These are phyloP conservation scores for Drosophila peninsularis DNA, from an alignment of 2,888 invertebrate species.

Conservation along the genomic window DNA sequence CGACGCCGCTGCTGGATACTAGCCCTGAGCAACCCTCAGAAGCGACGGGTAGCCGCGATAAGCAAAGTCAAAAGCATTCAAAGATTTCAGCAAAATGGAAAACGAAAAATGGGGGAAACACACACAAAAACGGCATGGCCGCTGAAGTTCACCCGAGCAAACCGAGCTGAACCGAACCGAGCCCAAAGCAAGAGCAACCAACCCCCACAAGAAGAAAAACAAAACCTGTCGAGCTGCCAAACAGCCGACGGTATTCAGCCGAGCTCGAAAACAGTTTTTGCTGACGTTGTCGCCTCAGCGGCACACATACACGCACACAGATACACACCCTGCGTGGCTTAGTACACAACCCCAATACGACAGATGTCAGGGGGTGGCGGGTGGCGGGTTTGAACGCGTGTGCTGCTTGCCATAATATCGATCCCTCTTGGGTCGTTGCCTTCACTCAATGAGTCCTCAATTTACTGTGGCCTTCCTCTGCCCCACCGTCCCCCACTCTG, in stretches of 20 bases:
- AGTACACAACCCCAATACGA: slow-evolving; percentile 38
- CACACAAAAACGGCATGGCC: slow-evolving; percentile 42
- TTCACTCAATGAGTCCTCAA: slow-evolving; percentile 78
- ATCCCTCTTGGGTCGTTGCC: slow-evolving; percentile 79
- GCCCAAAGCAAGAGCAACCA: slow-evolving; percentile 13
- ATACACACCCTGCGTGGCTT: slow-evolving; percentile 10
- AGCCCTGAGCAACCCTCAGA: slow-evolving; percentile 59
- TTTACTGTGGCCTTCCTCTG: slow-evolving; percentile 46
- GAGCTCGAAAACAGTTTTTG: slow-evolving; percentile 71
- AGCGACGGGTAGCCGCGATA: slow-evolving; percentile 63
- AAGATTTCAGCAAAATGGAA: slow-evolving; percentile 58
- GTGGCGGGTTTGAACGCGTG: slow-evolving; percentile 24
- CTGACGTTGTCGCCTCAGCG: slow-evolving; percentile 63
- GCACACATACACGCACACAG: slow-evolving; percentile 28
- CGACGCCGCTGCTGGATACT: slow-evolving; percentile 41
- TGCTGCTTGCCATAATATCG: slow-evolving; percentile 71
- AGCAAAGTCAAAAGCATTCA: slow-evolving; percentile 76
- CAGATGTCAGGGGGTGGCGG: not conserved
- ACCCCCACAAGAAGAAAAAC: slow-evolving; percentile 56
- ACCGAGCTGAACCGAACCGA: not conserved
- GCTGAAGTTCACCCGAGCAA: slow-evolving; percentile 25
- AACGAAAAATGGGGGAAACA: slow-evolving; percentile 46
- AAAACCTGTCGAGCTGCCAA: slow-evolving; percentile 27
- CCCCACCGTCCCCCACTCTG: not conserved
- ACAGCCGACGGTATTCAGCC: slow-evolving; percentile 48